Conservation (phyloP, 2,113 vertebrate genomes). For the Leiothrix lutea region DNA sequence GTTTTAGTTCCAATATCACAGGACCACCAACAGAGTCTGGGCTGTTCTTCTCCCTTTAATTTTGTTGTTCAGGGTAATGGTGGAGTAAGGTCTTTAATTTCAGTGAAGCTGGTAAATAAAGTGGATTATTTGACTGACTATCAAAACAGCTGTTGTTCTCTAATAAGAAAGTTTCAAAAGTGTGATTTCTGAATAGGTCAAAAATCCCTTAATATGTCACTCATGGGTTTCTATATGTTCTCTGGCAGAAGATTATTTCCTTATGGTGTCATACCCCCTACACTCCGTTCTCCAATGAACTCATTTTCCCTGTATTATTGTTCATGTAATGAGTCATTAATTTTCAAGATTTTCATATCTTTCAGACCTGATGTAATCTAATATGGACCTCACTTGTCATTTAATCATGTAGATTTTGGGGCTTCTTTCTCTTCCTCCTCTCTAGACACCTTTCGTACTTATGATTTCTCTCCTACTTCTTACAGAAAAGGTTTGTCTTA, state of each 20-base stretch:
- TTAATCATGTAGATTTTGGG: not conserved
- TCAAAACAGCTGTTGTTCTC: not conserved
- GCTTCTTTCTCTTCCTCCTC: not conserved
- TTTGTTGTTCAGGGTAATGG: not conserved
- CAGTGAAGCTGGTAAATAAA: not conserved
- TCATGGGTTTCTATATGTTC: not conserved
- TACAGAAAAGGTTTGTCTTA: not conserved
- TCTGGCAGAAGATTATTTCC: not conserved
- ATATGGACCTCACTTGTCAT: not conserved
- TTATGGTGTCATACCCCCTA: not conserved
- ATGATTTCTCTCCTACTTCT: not conserved
- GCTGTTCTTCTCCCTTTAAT: not conserved
- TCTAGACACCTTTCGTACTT: not conserved
- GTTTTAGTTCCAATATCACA: not conserved
- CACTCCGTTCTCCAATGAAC: not conserved
- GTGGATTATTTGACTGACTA: not conserved
- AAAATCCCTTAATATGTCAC: not conserved
- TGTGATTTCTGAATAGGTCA: not conserved
- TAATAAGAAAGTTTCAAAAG: not conserved
- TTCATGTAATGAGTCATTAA: not conserved
- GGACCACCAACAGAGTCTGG: not conserved
- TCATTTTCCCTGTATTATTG: not conserved
- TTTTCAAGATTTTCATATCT: not conserved
- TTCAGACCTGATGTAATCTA: not conserved
- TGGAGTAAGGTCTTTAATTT: not conserved